A percentile compares a stretch with the other conserved stretches of the same genome.
Conservation (phyloP, 2,113 vertebrate species). For the Pelodiscus sinensis region DNA sequence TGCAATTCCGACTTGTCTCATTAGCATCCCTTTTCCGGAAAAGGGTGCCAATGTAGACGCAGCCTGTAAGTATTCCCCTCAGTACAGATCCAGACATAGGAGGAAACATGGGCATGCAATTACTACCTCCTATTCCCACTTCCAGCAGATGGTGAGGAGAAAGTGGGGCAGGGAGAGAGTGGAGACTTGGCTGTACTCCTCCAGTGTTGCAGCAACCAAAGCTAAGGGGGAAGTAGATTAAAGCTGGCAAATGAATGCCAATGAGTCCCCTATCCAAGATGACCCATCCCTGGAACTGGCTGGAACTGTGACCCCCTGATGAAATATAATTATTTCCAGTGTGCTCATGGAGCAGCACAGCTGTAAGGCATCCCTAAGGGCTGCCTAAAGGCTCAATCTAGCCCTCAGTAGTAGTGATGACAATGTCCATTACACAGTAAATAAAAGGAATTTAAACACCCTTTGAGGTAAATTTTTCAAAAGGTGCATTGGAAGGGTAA, state of each 20-base stretch:
- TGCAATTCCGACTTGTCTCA: too few relatives aligned
- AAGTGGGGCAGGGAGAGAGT: too few relatives aligned
- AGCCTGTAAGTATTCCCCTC: not conserved
- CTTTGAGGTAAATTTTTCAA: not conserved
- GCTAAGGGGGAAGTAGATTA: not conserved
- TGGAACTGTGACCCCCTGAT: not conserved
- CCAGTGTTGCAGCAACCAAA: not conserved
- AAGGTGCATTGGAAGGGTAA: not conserved
- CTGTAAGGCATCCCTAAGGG: not conserved
- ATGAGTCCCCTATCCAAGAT: not conserved
- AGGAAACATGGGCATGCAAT: not conserved
- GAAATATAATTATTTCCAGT: not conserved
- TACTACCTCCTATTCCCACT: not conserved
- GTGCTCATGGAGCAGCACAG: not conserved
- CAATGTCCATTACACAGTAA: not conserved
- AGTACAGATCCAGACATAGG: not conserved
- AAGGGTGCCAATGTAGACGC: too few relatives aligned
- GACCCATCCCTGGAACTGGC: not conserved
- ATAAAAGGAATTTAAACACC: not conserved
- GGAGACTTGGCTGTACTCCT: not conserved
- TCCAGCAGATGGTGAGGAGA: too few relatives aligned
- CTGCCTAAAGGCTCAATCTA: not conserved
- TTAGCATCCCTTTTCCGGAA: too few relatives aligned
- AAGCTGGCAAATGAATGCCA: not conserved
- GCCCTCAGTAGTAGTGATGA: not conserved